Evolutionary conservation across 1,140 invertebrate species (phyloP).

Genomic region (Sesamia nonagrioides): DNA sequence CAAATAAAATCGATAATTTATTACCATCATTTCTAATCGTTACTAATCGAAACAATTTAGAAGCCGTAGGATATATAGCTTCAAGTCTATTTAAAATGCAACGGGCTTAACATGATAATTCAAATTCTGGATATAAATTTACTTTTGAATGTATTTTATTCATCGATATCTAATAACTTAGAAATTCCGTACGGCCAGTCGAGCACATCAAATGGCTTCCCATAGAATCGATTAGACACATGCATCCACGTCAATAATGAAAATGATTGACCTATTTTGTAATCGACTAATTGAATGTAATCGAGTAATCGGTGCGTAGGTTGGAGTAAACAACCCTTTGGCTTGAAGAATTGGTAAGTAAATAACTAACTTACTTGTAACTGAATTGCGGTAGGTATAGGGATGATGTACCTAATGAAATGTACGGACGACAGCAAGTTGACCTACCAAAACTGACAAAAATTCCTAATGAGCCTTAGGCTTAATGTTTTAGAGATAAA

Average conservation of each 20-base stretch:
- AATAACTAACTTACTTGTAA: not conserved
- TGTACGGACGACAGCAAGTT: too few species aligned
- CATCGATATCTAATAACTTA: constrained; percentile 21
- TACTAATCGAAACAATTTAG: constrained; percentile 28
- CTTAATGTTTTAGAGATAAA: too few species aligned
- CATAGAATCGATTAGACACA: constrained; percentile 33
- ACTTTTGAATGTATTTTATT: constrained; percentile 36
- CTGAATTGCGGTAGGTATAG: too few species aligned
- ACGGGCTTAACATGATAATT: constrained; percentile 20
- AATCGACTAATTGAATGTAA: constrained; percentile 19
- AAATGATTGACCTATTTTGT: constrained; percentile 29
- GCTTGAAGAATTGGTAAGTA: not conserved
- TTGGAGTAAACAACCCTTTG: not conserved
- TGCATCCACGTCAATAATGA: constrained; percentile 36
- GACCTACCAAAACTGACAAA: too few species aligned
- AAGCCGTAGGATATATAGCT: not conserved
- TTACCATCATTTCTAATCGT: constrained; percentile 18
- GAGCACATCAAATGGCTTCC: constrained; percentile 32
- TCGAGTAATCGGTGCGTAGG: not conserved
- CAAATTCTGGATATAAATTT: constrained; percentile 14
- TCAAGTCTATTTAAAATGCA: constrained; percentile 6
- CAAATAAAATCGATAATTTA: constrained; percentile 37
- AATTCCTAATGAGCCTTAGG: too few species aligned
- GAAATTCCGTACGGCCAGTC: constrained; percentile 21
- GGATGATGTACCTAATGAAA: too few species aligned